Conservation (phyloP, 2,113 vertebrate species). For the Cebus imitator region DNA sequence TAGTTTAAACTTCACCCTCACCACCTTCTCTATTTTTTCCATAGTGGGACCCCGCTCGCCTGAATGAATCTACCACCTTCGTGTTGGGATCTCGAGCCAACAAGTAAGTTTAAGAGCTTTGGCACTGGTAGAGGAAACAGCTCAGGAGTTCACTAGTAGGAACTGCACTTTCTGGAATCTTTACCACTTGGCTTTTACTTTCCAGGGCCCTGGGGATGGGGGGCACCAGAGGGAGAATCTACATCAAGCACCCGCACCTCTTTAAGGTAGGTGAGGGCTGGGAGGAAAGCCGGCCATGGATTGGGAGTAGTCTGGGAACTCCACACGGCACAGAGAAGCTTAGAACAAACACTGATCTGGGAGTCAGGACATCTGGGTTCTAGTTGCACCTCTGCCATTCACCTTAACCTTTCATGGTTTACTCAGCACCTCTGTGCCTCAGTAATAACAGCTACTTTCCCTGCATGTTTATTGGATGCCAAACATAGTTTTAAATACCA, state of each 20-base stretch:
- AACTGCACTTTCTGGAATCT: neutral
- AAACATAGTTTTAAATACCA: neutral
- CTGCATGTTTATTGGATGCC: neutral
- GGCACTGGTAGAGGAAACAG: neutral
- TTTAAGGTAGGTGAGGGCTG: conserved; percentile 92
- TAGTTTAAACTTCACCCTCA: conserved; percentile 56
- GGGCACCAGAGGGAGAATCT: conserved; percentile 97
- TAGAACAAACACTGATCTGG: neutral
- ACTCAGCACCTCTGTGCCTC: neutral
- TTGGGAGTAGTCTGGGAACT: neutral
- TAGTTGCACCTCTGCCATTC: neutral
- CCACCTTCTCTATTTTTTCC: conserved; percentile 47
- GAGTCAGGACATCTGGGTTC: neutral
- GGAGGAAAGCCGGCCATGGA: neutral
- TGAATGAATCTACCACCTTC: conserved; percentile 93
- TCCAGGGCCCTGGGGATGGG: conserved; percentile 97
- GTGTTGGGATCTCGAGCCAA: conserved; percentile 98
- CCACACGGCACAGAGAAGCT: neutral
- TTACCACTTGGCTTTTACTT: conserved; percentile 63
- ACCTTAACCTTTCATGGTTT: neutral
- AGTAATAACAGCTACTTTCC: neutral
- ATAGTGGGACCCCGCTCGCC: conserved; percentile 96
- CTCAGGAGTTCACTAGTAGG: neutral
- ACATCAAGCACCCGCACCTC: conserved; percentile 97
- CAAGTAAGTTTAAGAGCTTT: conserved; percentile 89